Conservation (phyloP, 2,113 vertebrate genomes). For the Callaeas wilsoni region DNA sequence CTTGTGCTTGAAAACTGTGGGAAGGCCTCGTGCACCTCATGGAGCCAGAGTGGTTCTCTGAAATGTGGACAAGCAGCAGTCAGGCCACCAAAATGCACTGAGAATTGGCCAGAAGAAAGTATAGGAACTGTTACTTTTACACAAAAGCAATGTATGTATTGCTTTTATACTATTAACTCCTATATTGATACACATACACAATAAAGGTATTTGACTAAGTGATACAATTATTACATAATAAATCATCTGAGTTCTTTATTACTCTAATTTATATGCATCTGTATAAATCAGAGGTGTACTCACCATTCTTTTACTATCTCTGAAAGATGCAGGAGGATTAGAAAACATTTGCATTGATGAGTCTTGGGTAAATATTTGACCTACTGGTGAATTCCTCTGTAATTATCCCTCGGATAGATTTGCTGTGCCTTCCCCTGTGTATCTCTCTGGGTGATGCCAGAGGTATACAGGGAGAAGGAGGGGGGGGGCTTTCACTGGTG, state of each 20-base stretch:
- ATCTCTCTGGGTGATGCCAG: background rate
- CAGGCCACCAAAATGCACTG: background rate
- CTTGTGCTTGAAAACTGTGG: background rate
- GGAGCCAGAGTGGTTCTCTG: background rate
- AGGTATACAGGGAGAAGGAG: background rate
- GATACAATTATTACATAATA: background rate
- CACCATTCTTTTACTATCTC: background rate
- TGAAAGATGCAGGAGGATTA: constrained; percentile 25
- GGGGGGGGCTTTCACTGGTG: fast-evolving
- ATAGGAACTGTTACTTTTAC: background rate
- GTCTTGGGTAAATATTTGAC: constrained; percentile 48
- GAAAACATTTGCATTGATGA: constrained; percentile 34
- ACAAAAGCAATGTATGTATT: background rate
- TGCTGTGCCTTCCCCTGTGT: background rate
- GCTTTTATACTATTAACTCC: background rate
- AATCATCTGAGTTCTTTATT: background rate
- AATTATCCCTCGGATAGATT: background rate
- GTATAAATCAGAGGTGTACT: background rate
- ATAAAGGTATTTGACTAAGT: background rate
- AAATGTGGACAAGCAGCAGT: background rate
- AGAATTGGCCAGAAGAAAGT: background rate
- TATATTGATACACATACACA: background rate
- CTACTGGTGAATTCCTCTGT: background rate
- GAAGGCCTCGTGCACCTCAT: background rate
- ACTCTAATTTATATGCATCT: background rate